Conservation (phyloP, 1,140 invertebrate genomes). For the Lethrus apterus region DNA sequence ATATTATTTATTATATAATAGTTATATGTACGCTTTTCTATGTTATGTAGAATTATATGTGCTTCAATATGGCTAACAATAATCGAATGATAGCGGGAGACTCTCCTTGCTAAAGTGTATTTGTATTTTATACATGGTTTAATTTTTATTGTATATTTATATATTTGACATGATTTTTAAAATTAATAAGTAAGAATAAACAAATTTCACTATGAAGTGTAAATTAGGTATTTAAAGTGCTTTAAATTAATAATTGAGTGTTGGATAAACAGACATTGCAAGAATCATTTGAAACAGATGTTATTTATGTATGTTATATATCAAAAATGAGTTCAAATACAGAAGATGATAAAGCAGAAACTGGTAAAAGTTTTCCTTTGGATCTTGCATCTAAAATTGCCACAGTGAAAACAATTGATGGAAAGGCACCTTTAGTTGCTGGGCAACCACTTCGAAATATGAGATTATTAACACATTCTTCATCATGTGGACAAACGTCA, state of each 20-base stretch:
- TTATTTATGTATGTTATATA: background rate
- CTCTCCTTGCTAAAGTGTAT: too few species aligned
- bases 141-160: background rate
- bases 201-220: too few species aligned
- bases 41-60: too few species aligned
- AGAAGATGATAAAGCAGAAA: constrained; percentile 38
- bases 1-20: too few species aligned
- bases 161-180: too few species aligned
- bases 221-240: too few species aligned
- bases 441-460: constrained; percentile 34
- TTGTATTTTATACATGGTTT: background rate
- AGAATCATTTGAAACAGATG: constrained; percentile 4
- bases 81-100: too few species aligned
- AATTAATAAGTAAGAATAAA: constrained; percentile 5
- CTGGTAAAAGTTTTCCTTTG: constrained; percentile 34
- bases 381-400: constrained; percentile 37
- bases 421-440: constrained; percentile 33
- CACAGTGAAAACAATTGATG: constrained; percentile 31
- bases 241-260: too few species aligned
- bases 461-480: constrained; percentile 33
- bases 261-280: too few species aligned
- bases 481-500: constrained; percentile 22
- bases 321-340: constrained; percentile 36
- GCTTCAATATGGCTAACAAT: too few species aligned
- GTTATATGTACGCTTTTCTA: too few species aligned